Base-by-base conservation (phyloP, 2,888 invertebrate species). In the Priocnemis perturbator region DNA sequence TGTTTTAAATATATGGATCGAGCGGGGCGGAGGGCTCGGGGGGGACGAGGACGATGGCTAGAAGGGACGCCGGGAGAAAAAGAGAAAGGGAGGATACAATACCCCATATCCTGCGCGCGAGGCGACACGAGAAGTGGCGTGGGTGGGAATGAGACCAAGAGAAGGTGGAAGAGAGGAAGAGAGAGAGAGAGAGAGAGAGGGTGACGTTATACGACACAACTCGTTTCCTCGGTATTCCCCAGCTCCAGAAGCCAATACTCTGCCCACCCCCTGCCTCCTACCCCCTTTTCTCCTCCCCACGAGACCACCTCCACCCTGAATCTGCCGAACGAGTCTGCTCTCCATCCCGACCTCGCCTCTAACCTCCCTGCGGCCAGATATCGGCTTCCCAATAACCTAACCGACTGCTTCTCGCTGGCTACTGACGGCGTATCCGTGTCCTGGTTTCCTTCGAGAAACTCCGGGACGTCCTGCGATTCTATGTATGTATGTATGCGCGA, bases 1-100 rank as follows among this genome's bases (percentile, higher is more conserved):
- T 88, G 88, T 88, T 89, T 89, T 86, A 89, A 88, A 89, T 88
- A 87, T 88, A 88, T 88, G 87, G 88, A 86, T 86, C 84, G 84
- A 79, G 82, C 71, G 64, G 64, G 73, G 69, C 68, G 71, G 72
- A 67, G 62, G 53, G 61, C 55, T 60, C 50, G 65, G 67, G 61
- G 60, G 64, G 67, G 80, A 61, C 71, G 64, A 64, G 73, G 69
- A 69, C 71, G 72, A 67, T 64, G 53, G 61, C 55, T 60, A 56
- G 65, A 69, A 64, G 60, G 64, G 67, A 64, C 58, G 60, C 57
- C 19, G 76, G 61, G 70, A 67, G 65, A 71, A 71, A 77, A 71
- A 66, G 66, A 71, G 76, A 73, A 69, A 77, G 74, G 73, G 78
- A 75, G 78, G 84, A 86, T 86, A 85, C 87, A 85, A 87, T 86